Conservation (phyloP, 1,140 invertebrate species). For the Calosoma granatense region DNA sequence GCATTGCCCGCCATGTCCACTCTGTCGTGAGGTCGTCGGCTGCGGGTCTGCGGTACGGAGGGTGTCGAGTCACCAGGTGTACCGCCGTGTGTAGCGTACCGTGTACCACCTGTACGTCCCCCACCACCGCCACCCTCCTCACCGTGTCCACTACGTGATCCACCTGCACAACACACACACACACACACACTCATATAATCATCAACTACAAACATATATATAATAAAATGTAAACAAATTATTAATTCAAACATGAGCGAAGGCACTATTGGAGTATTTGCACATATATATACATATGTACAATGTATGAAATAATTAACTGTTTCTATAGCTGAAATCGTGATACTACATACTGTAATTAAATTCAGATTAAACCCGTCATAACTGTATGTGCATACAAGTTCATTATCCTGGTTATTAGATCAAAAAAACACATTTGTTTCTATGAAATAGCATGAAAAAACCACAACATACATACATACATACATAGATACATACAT, state of each 20-base stretch:
- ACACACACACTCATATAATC: not conserved
- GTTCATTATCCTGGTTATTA: no score
- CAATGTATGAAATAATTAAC: not conserved
- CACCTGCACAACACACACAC: constrained; percentile 22
- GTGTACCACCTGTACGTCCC: constrained; percentile 22
- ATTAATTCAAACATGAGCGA: not conserved
- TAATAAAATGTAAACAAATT: not conserved
- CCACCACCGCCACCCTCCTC: constrained; percentile 30
- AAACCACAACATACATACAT: no score
- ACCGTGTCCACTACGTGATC: constrained; percentile 30
- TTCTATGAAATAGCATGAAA: no score
- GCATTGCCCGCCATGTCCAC: constrained; percentile 25
- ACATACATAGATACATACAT: no score
- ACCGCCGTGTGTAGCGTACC: constrained; percentile 25
- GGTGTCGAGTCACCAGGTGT: constrained; percentile 25
- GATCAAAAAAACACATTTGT: no score
- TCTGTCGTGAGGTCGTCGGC: constrained; percentile 27
- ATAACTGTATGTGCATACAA: no score
- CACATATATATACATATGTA: not conserved
- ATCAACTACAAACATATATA: not conserved
- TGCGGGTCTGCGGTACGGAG: constrained; percentile 24
- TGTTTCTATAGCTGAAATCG: not conserved
- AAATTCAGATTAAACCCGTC: no score
- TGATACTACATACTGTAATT: not conserved
- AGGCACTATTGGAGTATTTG: not conserved